phyloP scores from a whole-genome alignment of 2,888 invertebrate genomes.

The Eucera pruinosa region DNA sequence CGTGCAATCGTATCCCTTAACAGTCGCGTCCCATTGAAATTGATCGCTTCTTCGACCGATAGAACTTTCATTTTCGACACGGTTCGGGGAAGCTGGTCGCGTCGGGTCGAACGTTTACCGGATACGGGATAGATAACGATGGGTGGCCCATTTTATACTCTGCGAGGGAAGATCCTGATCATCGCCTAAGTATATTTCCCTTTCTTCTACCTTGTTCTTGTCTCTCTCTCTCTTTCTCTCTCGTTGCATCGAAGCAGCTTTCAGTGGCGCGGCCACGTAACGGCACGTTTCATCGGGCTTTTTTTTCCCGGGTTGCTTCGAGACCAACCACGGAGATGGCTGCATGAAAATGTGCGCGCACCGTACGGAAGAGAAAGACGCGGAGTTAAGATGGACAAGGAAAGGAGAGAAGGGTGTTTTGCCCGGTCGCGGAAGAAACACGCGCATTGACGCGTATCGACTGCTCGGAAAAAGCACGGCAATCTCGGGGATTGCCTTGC shows the following conservation, averaged over 20 bases:
- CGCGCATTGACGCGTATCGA: constrained; percentile 46
- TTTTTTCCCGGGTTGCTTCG: not conserved
- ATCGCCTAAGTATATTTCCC: constrained; percentile 53
- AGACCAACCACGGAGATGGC: constrained; percentile 56
- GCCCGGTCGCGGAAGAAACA: constrained; percentile 15
- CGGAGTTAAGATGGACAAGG: no score
- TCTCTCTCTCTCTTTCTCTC: constrained; percentile 12
- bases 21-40: constrained; percentile 46
- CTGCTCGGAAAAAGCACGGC: constrained; percentile 36
- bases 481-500: constrained; percentile 49
- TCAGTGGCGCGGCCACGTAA: constrained; percentile 60
- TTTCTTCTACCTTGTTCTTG: not conserved
- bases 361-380: no score
- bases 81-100: not conserved
- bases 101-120: no score
- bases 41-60: constrained; percentile 55
- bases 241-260: constrained; percentile 36
- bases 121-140: no score
- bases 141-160: constrained; percentile 46
- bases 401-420: not conserved
- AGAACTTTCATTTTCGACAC: constrained; percentile 60
- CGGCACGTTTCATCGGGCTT: no score
- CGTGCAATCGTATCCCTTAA: constrained; percentile 19
- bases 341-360: constrained; percentile 27
- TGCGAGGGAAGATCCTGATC: constrained; percentile 64